Conservation (phyloP, 2,888 invertebrate species). For the Liposcelis brunnea region DNA sequence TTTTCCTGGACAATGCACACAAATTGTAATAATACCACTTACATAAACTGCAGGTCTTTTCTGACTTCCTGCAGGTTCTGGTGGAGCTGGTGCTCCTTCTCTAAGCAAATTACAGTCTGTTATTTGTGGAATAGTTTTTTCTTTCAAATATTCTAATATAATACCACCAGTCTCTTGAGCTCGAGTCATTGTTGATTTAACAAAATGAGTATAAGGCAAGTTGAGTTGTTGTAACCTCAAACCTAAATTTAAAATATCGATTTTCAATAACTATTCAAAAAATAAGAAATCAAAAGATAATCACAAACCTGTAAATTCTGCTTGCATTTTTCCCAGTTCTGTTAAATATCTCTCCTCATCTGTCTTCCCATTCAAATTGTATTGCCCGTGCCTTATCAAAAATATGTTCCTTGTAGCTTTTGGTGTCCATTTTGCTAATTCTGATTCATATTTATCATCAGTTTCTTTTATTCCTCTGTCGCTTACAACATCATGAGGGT, state of each 20-base stretch:
- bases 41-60: conserved; percentile 75
- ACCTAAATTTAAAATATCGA: conserved; percentile 37
- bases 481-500: conserved; percentile 51
- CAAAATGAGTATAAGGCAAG: conserved; percentile 60
- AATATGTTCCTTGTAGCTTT: conserved; percentile 64
- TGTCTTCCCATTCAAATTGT: conserved; percentile 50
- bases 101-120: conserved; percentile 56
- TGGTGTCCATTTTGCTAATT: conserved; percentile 41
- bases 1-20: too few relatives aligned
- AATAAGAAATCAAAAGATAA: conserved; percentile 8
- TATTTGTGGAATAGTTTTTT: conserved; percentile 29
- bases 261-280: neutral
- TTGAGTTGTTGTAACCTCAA: conserved; percentile 56
- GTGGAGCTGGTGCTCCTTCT: conserved; percentile 89
- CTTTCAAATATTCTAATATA: conserved; percentile 49
- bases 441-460: conserved; percentile 49
- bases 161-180: conserved; percentile 83
- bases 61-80: conserved; percentile 75
- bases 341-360: conserved; percentile 66
- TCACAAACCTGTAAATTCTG: neutral
- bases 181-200: conserved; percentile 83
- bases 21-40: too few relatives aligned
- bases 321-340: conserved; percentile 42
- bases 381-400: conserved; percentile 90
- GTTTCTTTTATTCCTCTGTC: conserved; percentile 27